Base-by-base conservation (phyloP, 1,140 invertebrate genomes). In the Bombus pascuorum region DNA sequence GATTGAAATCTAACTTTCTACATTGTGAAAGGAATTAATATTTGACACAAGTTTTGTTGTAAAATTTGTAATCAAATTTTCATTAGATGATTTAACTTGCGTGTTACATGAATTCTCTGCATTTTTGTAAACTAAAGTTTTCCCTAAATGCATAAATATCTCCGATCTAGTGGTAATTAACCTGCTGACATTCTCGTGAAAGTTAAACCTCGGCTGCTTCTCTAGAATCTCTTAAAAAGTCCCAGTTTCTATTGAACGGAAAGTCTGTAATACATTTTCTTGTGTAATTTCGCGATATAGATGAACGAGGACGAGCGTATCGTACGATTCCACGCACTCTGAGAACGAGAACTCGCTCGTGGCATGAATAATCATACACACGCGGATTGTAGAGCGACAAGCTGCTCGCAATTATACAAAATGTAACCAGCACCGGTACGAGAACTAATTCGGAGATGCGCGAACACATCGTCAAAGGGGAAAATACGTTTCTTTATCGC, bases 401-500 rank as follows among this genome's bases (percentile, higher is more conserved):
- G 44, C 22, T 34, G 44, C 15, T 39, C 25, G 44, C 32, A 47
- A 71, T 66, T 79, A 65, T 70, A 80, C 34, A 53, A 44, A 59
- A 59, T 59, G 47, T 42, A 72, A 73, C 47, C 32, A 42, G n/a
- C 25, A 42, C 39, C 65, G 39, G 57, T 42, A 18, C 42, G 28
- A 42, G 47, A 72, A 37, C 32, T 80, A 70, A 80, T 80, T 80
- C 78, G 32, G 22, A 68, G 34, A 53, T 47, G 42, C 42, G 72
- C 72, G 34, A 34, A 47, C 44, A 66, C 22, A 32, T 18, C n/a
- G 59, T 79, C 39, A 79, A 79, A 66, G n/a, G 3, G 59, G 76
- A 25, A 39, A 77, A 42, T 59, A 66, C 37, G n/a, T 78, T 78
- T 78, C 76, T 78, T 78, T 78, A 78, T 53, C 44, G 25, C 4